Percentiles rank a stretch among this genome's conserved stretches.
Evolutionary conservation across 35 echinoderm and acorn worm genomes (phyloP).

Genomic region (Apostichopus japonicus): DNA sequence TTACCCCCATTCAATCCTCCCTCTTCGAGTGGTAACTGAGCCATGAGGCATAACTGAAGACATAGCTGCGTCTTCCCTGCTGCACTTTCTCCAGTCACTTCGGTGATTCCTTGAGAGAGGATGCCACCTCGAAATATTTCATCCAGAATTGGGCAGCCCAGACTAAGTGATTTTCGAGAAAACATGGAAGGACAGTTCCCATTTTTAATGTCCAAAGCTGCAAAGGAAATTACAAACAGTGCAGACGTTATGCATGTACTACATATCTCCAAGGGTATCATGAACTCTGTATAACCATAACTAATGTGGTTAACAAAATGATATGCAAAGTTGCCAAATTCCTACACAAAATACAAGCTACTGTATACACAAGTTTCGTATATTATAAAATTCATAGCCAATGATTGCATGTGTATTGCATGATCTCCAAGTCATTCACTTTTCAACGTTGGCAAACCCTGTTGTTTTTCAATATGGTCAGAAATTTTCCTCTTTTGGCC

Average conservation of each 20-base stretch:
- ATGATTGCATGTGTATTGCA: no score
- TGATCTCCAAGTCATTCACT: no score
- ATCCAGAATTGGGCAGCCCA: constrained; percentile 85
- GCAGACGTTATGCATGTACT: background rate
- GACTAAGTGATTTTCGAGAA: constrained; percentile 26
- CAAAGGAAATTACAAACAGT: constrained; percentile 3
- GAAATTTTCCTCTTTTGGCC: no score
- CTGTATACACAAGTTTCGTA: no score
- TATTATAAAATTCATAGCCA: no score
- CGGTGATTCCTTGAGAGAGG: constrained; percentile 83
- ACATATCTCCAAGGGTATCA: no score
- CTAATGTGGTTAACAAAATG: no score
- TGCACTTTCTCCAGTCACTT: constrained; percentile 95
- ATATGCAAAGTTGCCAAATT: no score
- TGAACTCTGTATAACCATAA: no score
- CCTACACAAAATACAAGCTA: no score
- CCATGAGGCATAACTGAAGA: constrained; percentile 91
- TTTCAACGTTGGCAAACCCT: no score
- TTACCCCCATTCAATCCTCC: constrained; percentile 85
- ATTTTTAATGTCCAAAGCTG: constrained; percentile 76
- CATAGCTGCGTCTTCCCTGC: constrained; percentile 93
- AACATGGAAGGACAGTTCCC: constrained; percentile 45
- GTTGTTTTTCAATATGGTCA: no score
- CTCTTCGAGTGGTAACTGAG: constrained; percentile 59
- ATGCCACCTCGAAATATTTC: constrained; percentile 88